A percentile compares a stretch with the other conserved stretches of the same genome.
These are phyloP conservation scores for Papilio gigon DNA, from an alignment of 2,888 invertebrate species.

Conservation along the genomic window DNA sequence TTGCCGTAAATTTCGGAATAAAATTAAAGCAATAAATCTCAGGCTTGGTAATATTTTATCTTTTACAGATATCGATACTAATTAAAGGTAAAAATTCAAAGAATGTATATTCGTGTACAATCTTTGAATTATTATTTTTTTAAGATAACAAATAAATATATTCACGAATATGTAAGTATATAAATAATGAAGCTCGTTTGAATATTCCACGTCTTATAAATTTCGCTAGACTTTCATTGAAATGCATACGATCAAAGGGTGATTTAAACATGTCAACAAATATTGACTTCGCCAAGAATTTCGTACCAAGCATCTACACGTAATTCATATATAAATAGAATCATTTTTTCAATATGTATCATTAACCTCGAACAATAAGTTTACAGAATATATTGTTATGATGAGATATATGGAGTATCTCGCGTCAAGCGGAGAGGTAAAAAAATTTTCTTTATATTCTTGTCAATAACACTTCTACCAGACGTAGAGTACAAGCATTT, in stretches of 20 bases:
- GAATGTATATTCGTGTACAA: no score
- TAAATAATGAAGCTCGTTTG: background rate
- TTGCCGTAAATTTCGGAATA: conserved; percentile 24
- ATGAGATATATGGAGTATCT: no score
- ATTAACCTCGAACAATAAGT: background rate
- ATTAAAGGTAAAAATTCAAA: conserved; percentile 5
- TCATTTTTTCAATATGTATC: background rate
- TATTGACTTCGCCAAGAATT: conserved; percentile 12
- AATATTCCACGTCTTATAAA: background rate
- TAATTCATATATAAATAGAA: background rate
- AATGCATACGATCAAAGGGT: conserved; percentile 7
- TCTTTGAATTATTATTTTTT: no score
- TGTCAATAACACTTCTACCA: no score
- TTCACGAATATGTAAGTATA: background rate
- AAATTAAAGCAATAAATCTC: conserved; percentile 31
- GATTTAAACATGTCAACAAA: conserved; percentile 12
- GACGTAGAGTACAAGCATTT: no score
- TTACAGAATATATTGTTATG: no score
- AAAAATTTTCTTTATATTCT: no score
- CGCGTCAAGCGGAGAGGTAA: no score
- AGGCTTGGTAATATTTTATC: conserved; percentile 5
- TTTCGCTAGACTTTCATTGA: conserved; percentile 7
- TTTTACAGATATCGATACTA: conserved; percentile 2
- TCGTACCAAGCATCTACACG: background rate
- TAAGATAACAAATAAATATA: background rate